Base-by-base conservation (phyloP, 2,113 vertebrate genomes). In the Mionectes macconnelli region DNA sequence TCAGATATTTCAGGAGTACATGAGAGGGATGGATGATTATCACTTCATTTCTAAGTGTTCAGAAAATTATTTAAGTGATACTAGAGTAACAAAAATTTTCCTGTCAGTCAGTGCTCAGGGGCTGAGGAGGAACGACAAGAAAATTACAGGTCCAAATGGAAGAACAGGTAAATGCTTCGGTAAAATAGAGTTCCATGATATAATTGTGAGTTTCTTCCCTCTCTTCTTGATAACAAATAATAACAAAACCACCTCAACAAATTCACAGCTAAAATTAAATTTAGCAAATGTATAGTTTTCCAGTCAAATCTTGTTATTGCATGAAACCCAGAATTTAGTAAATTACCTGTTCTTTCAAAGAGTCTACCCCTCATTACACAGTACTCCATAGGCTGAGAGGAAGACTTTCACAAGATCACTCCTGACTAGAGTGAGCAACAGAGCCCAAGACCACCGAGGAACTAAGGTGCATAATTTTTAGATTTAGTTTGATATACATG, bases 21-120 rank as follows among this genome's bases (percentile, higher is more conserved):
- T 77, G 79, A 94, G 68, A 94, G 19, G 64, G 63, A 89, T 78
- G 62, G 47, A 77, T 93, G 63, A 90, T 95, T 95, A 94, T 87
- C n/a, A 80, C 40, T 90, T 95, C 47, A 83, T 93, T 96, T 92
- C 80, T 84, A 91, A 95, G 82, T 84, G 73, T 94, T 97, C 57
- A 62, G 79, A 93, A 96, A 96, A 94, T 84, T 78, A 72, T 96
- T 91, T 90, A 90, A 96, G 79, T 87, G 76, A 97, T 95, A 82
- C 40, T 86, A 84, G 30, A 90, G 39, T 91, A 97, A 93, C 73
- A 93, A 85, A 96, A 82, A 40, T 89, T 66, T 94, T 66, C 33
- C 18, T 91, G 64, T 92, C 79, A 94, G 40, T 93, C 79, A 91
- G 59, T 70, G 44, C 27, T 82, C 42, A 79, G 42, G 12, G 30